Evolutionary conservation across 1,140 invertebrate species (phyloP).

Genomic region (Drosophila insularis): DNA sequence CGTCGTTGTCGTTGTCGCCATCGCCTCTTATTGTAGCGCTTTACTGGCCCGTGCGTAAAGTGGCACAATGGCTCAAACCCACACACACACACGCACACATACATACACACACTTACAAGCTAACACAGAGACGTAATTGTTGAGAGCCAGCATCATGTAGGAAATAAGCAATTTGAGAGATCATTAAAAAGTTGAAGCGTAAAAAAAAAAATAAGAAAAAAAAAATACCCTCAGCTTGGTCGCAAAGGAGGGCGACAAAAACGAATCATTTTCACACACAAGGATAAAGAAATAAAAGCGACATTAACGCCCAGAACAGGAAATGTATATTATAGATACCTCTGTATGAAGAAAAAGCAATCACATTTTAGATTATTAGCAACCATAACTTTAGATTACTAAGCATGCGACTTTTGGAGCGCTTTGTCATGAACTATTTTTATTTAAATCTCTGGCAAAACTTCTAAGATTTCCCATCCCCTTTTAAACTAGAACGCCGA

Average conservation of each 20-base stretch:
- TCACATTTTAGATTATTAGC: background rate
- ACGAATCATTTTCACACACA: slow-evolving; percentile 4
- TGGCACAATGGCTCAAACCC: slow-evolving; percentile 26
- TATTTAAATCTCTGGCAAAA: too few relatives aligned
- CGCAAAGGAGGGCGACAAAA: slow-evolving; percentile 32
- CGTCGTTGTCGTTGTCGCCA: slow-evolving; percentile 8
- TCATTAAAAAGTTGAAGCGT: slow-evolving; percentile 79
- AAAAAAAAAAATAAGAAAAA: slow-evolving; percentile 42
- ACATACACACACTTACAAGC: slow-evolving; percentile 32
- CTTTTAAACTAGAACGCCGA: too few relatives aligned
- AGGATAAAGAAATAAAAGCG: slow-evolving; percentile 70
- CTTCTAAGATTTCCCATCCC: too few relatives aligned
- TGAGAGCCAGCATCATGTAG: slow-evolving; percentile 70
- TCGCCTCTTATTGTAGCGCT: slow-evolving; percentile 34
- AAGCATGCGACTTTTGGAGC: too few relatives aligned
- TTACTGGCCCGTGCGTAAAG: slow-evolving; percentile 48
- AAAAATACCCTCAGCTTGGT: background rate
- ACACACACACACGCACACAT: slow-evolving; percentile 24
- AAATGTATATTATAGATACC: slow-evolving; percentile 37
- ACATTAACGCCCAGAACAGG: slow-evolving; percentile 69
- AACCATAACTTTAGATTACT: background rate
- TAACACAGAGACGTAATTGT: slow-evolving; percentile 61
- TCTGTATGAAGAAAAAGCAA: too few relatives aligned
- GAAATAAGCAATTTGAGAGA: slow-evolving; percentile 81
- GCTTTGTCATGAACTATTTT: too few relatives aligned